A percentile compares a stretch with the other conserved stretches of the same genome.
Evolutionary conservation across 23 tunicate genomes (phyloP).

Genomic region (Oikopleura dioica): DNA sequence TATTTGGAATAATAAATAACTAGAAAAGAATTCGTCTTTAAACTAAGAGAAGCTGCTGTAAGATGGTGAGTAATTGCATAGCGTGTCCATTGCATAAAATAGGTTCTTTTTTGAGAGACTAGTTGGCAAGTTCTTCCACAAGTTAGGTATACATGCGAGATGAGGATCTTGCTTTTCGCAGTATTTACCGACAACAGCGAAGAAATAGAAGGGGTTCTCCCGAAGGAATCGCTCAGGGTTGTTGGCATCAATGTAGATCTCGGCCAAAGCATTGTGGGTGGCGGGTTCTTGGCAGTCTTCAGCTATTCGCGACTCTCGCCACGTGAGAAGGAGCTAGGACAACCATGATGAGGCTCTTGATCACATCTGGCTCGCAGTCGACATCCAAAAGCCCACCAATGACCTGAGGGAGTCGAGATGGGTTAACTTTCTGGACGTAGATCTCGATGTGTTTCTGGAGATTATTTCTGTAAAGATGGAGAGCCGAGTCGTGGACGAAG

Average conservation of each 20-base stretch:
- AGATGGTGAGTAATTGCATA: no score
- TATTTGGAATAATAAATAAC: neutral
- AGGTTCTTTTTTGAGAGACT: no score
- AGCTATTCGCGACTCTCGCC: slow-evolving; percentile 84
- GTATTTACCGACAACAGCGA: slow-evolving; percentile 80
- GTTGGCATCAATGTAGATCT: slow-evolving; percentile 95
- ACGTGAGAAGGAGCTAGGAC: slow-evolving; percentile 63
- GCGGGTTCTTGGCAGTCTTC: slow-evolving; percentile 92
- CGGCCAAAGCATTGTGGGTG: slow-evolving; percentile 95
- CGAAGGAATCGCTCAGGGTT: slow-evolving; percentile 87
- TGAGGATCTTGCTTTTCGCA: slow-evolving; percentile 95
- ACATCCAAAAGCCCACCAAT: slow-evolving; percentile 94
- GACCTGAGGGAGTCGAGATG: slow-evolving; percentile 90
- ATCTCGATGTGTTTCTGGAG: no score
- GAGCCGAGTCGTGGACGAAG: slow-evolving; percentile 76
- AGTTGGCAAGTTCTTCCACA: no score
- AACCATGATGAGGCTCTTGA: no score
- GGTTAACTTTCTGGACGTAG: slow-evolving; percentile 75
- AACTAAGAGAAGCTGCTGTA: no score
- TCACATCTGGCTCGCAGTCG: no score
- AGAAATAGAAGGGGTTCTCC: slow-evolving; percentile 82
- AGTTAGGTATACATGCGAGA: no score
- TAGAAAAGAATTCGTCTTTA: no score
- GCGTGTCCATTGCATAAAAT: no score
- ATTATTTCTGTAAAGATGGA: slow-evolving; percentile 81